phyloP scores from a whole-genome alignment of 2,888 invertebrate genomes.

The Dione vanillae region DNA sequence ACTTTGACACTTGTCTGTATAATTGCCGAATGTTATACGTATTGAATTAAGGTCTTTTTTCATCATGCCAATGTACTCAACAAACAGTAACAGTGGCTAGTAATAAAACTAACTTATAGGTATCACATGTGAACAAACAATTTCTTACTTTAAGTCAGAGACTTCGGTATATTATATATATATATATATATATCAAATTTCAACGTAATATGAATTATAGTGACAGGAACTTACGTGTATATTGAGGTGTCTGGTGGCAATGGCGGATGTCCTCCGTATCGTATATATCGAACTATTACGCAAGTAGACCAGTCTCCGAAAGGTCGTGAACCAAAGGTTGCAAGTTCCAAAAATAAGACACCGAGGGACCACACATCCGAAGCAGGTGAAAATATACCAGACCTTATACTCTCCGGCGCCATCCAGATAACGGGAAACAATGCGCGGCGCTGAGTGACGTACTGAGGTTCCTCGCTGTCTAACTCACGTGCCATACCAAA shows the following conservation, averaged over 20 bases:
- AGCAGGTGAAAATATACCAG: constrained; percentile 91
- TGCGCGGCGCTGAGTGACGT: constrained; percentile 91
- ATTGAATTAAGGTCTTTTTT: too few species aligned
- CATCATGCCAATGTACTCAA: too few species aligned
- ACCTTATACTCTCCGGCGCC: constrained; percentile 93
- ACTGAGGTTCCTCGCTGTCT: constrained; percentile 89
- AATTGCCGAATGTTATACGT: too few species aligned
- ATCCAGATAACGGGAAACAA: constrained; percentile 95
- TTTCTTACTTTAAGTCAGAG: too few species aligned
- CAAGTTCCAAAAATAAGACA: constrained; percentile 91
- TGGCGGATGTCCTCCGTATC: constrained; percentile 86
- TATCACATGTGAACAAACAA: too few species aligned
- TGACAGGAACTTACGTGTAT: constrained; percentile 54
- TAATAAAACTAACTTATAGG: too few species aligned
- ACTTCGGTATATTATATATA: too few species aligned
- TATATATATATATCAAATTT: neutral
- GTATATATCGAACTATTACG: constrained; percentile 84
- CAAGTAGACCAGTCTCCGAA: constrained; percentile 90
- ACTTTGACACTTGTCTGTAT: too few species aligned
- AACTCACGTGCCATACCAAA: constrained; percentile 88
- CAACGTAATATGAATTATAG: neutral
- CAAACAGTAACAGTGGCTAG: too few species aligned
- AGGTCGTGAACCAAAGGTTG: constrained; percentile 95
- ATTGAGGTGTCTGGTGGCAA: constrained; percentile 85
- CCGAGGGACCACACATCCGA: constrained; percentile 96